Base-by-base conservation (phyloP, 2,113 vertebrate genomes). In the Macaca mulatta region DNA sequence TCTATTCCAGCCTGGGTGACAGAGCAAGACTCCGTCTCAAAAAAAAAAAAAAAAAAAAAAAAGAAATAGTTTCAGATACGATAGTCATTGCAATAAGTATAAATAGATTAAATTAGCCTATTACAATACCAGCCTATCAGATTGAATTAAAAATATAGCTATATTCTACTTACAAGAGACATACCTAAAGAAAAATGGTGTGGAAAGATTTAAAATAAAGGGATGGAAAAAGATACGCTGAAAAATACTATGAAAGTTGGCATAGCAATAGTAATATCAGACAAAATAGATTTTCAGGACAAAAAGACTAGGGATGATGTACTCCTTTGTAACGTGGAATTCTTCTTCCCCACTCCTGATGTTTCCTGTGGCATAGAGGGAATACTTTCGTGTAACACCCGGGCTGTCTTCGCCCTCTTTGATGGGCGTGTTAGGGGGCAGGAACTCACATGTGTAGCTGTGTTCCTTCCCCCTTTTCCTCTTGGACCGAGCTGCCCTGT, bases 31-130 rank as follows among this genome's bases (percentile, higher is more conserved):
- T 61, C 23, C 23, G 0, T 59, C 57, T 59, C 57, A 59, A 59
- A 59, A 59, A 59, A 64, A 64, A 27, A 61, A 61, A 59, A 10
- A 57, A 59, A 59, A 8, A 9, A 27, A 30, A 61, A 59, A 10
- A 61, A 82, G 40, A 40, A 40, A 43, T 48, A 83, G 90, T 81
- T 94, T 59, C 14, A 82, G 74, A 50, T 70, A 38, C 18, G 72
- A 77, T 78, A 83, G 80, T 45, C 57, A 84, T 59, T 61, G 11
- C 32, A 82, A 3, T 72, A 90, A 61, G 38, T 90, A 75, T 82
- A 96, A 86, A 80, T 78, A 89, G 38, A 80, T 75, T 95, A 95
- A 89, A 57, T 72, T 61, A 32, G 4, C 40, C 61, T 77, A 25
- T 75, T 89, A 61, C 87, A 92, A 87, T 74, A 43, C 22, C 22